Evolutionary conservation across 2,888 invertebrate species (phyloP), one percentile per base, ranked within the genome.

Genomic region (Tanytarsus gracilentus): DNA sequence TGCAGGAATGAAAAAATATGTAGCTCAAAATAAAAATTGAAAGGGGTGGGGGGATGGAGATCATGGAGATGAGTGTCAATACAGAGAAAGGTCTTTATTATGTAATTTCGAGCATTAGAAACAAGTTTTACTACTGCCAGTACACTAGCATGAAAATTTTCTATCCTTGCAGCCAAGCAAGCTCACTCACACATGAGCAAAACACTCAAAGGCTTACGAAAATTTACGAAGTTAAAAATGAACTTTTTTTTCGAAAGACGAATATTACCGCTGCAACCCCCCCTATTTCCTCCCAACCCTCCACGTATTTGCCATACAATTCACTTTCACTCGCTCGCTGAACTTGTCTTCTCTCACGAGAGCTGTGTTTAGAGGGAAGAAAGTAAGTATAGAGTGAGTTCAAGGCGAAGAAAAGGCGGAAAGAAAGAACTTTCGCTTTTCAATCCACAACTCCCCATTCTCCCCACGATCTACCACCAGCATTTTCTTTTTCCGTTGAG

Each of bases 251-350:
- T 40, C 55, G 33, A 55, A 55, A 55, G 52, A 33, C 11, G 44
- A 44, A 18, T 16, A 26, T 16, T 26, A 11, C 8, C 36, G 2
- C 14, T 30, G 44, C 44, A 44, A 23, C 44, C 58, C 44, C 29
- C 44, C 14, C n/a, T 8, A 39, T 18, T 39, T 29, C 53, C 29
- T 30, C 18, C 27, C 16, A 26, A 39, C 25, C 6, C 9, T 21
- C 16, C 16, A 33, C 23, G n/a, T 33, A 33, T 33, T 33, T 33
- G 11, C 21, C 11, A 23, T 18, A n/a, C n/a, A 27, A 29, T 58
- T 58, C 58, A 58, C 58, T 58, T 58, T 58, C 58, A 48, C 48
- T 58, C 58, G 44, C 58, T 14, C 18, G 55, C 39, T 25, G 27
- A 23, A 30, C 18, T 50, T 18, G 2, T 9, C 29, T 4, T 44